Conservation (phyloP, 2,888 invertebrate genomes). For the Romanomermis culicivorax region DNA sequence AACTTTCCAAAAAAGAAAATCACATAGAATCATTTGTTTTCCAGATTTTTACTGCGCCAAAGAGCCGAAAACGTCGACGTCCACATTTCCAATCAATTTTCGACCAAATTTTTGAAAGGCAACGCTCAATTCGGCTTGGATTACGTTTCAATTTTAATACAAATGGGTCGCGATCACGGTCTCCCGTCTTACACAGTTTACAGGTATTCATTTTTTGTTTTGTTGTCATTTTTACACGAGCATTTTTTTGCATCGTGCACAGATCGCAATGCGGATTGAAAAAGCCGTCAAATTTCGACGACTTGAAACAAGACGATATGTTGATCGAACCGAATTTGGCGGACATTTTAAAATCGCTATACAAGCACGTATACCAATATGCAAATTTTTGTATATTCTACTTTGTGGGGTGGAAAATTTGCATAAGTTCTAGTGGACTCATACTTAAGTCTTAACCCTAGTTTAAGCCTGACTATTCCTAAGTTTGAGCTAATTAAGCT, state of each 20-base stretch:
- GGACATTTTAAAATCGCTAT: slow-evolving; percentile 14
- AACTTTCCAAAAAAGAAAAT: too few species aligned
- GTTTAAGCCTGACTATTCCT: too few species aligned
- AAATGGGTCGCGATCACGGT: slow-evolving; percentile 27
- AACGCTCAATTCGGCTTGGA: background rate
- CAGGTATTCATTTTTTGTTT: background rate
- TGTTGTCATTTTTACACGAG: too few species aligned
- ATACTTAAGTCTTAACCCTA: too few species aligned
- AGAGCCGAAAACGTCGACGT: slow-evolving; percentile 19
- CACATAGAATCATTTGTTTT: too few species aligned
- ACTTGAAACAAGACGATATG: slow-evolving; percentile 10
- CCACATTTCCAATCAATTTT: slow-evolving; percentile 17
- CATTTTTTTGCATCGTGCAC: too few species aligned
- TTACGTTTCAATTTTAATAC: slow-evolving; percentile 19
- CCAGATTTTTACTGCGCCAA: slow-evolving; percentile 18
- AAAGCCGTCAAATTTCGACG: slow-evolving; percentile 7
- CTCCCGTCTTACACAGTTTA: slow-evolving; percentile 6
- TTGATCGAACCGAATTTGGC: slow-evolving; percentile 11
- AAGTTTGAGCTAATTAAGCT: too few species aligned
- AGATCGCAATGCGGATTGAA: slow-evolving; percentile 20
- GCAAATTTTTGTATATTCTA: background rate
- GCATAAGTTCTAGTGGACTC: too few species aligned
- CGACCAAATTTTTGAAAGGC: slow-evolving; percentile 17
- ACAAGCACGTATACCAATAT: too few species aligned
- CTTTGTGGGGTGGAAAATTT: background rate